Evolutionary conservation across 2,888 invertebrate species (phyloP).

Genomic region (Tipula lateralis): DNA sequence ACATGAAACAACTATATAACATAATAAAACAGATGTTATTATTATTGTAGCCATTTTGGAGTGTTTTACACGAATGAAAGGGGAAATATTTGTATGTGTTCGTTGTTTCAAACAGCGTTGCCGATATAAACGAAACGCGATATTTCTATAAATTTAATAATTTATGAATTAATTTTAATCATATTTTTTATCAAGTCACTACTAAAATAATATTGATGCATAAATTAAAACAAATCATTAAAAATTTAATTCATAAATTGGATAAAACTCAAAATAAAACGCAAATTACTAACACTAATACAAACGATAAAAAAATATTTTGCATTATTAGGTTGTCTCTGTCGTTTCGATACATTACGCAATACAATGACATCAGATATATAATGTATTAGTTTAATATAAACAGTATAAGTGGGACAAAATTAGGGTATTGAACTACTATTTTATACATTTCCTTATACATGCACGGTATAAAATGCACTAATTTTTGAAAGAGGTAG

Average conservation of each 20-base stretch:
- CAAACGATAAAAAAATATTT: background rate
- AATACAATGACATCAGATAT: background rate
- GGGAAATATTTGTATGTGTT: background rate
- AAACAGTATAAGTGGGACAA: background rate
- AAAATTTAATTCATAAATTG: background rate
- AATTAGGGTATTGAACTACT: background rate
- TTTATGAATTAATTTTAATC: background rate
- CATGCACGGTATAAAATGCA: background rate
- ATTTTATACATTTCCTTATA: background rate
- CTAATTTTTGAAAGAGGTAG: background rate
- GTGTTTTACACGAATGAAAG: background rate
- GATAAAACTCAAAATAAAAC: background rate
- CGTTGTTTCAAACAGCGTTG: background rate
- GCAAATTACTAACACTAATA: background rate
- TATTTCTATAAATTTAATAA: background rate
- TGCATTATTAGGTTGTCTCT: background rate
- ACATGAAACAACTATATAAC: background rate
- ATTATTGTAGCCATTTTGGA: conserved; percentile 15
- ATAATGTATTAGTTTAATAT: background rate
- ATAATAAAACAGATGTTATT: background rate
- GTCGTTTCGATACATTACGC: background rate
- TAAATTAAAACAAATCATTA: background rate
- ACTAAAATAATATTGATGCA: background rate
- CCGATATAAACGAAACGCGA: background rate
- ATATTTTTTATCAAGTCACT: background rate